phyloP scores from a whole-genome alignment of 2,797 vertebrate genomes.

The Sebastes vulpes region DNA sequence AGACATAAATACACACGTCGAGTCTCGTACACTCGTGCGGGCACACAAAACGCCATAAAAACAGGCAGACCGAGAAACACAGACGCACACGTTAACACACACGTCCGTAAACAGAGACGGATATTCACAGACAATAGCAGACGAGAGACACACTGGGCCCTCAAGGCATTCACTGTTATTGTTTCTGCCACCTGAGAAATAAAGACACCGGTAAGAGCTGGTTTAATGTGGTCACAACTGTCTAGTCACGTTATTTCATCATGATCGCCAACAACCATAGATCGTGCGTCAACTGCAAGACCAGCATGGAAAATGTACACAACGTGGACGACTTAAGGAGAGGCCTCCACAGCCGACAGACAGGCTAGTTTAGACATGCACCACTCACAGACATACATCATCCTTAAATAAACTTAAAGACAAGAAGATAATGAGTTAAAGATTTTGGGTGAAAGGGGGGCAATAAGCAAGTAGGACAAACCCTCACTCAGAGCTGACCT shows the following conservation, averaged over 20 bases:
- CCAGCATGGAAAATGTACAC: constrained; percentile 1
- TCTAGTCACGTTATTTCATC: constrained; percentile 1
- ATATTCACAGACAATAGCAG: constrained; percentile 36
- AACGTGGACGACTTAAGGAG: constrained; percentile 1
- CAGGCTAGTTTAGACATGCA: constrained; percentile 42
- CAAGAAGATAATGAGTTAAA: constrained; percentile 29
- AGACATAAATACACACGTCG: constrained; percentile 51
- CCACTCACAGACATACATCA: constrained; percentile 33
- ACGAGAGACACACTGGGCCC: constrained; percentile 15
- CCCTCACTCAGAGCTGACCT: constrained; percentile 7
- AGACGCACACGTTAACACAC: constrained; percentile 25
- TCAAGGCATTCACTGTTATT: constrained; percentile 34
- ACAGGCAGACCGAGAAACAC: constrained; percentile 46
- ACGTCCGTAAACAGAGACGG: constrained; percentile 38
- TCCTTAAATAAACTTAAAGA: constrained; percentile 59
- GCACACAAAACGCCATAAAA: constrained; percentile 41
- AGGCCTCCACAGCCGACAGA: background rate
- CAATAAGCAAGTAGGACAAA: constrained; percentile 2
- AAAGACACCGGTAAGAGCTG: background rate
- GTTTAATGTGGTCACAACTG: constrained; percentile 2
- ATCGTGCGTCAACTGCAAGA: background rate
- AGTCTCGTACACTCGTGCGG: constrained; percentile 4
- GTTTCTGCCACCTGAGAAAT: constrained; percentile 23
- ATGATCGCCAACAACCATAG: constrained; percentile 9
- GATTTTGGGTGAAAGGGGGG: constrained; percentile 14